phyloP scores from a whole-genome alignment of 2,888 invertebrate genomes.

The Cheilosia grossa region DNA sequence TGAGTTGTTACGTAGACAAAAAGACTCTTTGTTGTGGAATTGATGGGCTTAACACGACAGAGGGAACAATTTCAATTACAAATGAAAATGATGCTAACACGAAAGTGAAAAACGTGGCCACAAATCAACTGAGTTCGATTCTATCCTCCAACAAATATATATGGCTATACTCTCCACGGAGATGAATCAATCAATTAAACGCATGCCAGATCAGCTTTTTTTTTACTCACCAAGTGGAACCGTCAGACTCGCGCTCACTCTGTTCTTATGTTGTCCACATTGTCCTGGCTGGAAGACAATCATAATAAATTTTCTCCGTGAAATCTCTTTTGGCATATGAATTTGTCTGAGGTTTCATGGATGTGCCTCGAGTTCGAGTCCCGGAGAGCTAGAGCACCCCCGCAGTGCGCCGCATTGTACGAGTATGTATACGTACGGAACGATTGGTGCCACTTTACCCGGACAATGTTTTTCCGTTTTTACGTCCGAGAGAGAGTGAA shows the following conservation, averaged over 20 bases:
- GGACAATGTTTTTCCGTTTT: slow-evolving; percentile 43
- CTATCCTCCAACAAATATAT: slow-evolving; percentile 2
- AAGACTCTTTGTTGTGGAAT: slow-evolving; percentile 23
- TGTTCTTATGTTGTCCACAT: slow-evolving; percentile 44
- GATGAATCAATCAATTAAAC: slow-evolving; percentile 73
- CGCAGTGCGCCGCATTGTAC: neutral
- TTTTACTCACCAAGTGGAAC: slow-evolving; percentile 39
- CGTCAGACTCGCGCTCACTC: neutral
- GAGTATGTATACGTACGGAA: slow-evolving; percentile 5
- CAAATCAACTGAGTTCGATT: slow-evolving; percentile 12
- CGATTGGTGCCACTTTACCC: slow-evolving; percentile 49
- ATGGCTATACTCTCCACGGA: neutral
- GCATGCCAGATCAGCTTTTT: slow-evolving; percentile 61
- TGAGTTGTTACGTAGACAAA: neutral
- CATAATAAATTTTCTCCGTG: slow-evolving; percentile 70
- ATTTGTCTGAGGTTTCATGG: slow-evolving; percentile 72
- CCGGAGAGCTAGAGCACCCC: neutral
- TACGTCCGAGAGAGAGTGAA: slow-evolving; percentile 58
- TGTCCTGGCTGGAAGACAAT: slow-evolving; percentile 60
- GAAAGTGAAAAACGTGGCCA: slow-evolving; percentile 1
- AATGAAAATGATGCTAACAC: neutral
- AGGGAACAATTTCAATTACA: neutral
- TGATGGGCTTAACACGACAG: neutral
- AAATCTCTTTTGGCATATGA: slow-evolving; percentile 75
- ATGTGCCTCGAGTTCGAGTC: slow-evolving; percentile 1